Evolutionary conservation across 1,140 invertebrate genomes (phyloP).

Genomic region (Sycophaga agraensis): DNA sequence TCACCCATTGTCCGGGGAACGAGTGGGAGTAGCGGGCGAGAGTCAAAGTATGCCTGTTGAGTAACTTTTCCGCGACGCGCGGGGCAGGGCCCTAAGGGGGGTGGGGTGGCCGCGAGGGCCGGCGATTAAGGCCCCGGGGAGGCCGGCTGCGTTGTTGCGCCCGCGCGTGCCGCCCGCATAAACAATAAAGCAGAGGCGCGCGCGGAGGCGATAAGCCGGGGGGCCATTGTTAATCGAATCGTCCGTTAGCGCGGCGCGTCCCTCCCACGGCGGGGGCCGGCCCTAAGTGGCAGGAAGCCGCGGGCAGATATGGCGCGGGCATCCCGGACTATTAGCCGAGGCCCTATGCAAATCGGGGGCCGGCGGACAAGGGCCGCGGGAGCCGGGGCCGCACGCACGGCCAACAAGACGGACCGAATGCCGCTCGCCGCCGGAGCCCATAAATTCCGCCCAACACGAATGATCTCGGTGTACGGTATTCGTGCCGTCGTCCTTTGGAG

Average conservation of each 20-base stretch:
- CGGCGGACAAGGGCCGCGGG: slow-evolving; percentile 30
- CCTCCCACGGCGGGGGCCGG: slow-evolving; percentile 1
- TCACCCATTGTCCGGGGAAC: too few relatives aligned
- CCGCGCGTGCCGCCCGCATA: neutral
- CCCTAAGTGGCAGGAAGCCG: slow-evolving; percentile 23
- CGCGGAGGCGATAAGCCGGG: neutral
- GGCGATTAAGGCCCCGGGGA: too few relatives aligned
- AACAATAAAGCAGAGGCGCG: too few relatives aligned
- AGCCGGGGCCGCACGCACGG: neutral
- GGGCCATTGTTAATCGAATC: slow-evolving; percentile 22
- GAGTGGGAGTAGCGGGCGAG: too few relatives aligned
- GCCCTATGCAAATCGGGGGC: slow-evolving; percentile 53
- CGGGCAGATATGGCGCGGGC: slow-evolving; percentile 45
- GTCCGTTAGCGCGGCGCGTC: slow-evolving; percentile 4
- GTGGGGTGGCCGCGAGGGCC: too few relatives aligned
- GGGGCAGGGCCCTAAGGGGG: too few relatives aligned
- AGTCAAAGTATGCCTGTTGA: too few relatives aligned
- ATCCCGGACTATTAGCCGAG: slow-evolving; percentile 53
- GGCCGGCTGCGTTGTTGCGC: too few relatives aligned
- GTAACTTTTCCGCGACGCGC: too few relatives aligned
- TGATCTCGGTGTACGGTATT: slow-evolving; percentile 49
- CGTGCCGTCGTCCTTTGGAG: slow-evolving; percentile 44
- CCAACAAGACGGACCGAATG: slow-evolving; percentile 32
- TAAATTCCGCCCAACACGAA: slow-evolving; percentile 51
- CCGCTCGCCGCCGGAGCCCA: slow-evolving; percentile 46